Evolutionary conservation across 2,888 invertebrate genomes (phyloP), one percentile per base, ranked within the genome.

Genomic region (Panopea generosa): DNA sequence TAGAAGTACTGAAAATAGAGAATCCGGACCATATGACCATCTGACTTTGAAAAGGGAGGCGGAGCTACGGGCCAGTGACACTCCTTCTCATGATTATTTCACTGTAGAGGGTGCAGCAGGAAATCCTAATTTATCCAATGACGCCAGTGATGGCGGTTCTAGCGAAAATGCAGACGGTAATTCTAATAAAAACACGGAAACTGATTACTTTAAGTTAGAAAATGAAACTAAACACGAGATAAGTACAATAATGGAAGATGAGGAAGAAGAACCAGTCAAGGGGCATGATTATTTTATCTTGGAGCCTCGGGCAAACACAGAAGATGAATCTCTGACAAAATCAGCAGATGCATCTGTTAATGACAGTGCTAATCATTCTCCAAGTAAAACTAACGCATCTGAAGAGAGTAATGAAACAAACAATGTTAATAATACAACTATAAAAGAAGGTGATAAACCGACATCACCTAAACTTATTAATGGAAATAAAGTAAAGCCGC

Each of bases 221-320:
- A 65, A 65, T 52, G 75, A 68, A 56, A 71, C 40, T 47, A 55
- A 61, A 52, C 33, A 33, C 33, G 66, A 61, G 22, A 63, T 61
- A 24, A 29, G 45, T 33, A 66, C 67, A 24, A 67, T 70, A 47
- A 26, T 53, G 27, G 69, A 66, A 26, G 47, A 52, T 61, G 62
- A 61, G 16, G 75, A 71, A 24, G 24, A 47, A 16, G 52, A 24
- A 29, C 60, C 72, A 11, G 59, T 67, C 14, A 66, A 69, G 53
- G 59, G 50, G 33, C 80, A 80, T 68, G 80, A 80, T 24, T 80
- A 80, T 63, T 80, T 80, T 60, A 56, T 80, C 33, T 55, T 80
- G n/a, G 76, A 80, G 45, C 80, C 80, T 40, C 77, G 73, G 50
- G 55, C 68, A 45, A 72, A 53, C 49, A 65, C 60, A 40, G 40